Percentiles rank a stretch among this genome's conserved stretches.
Conservation (phyloP, 2,113 vertebrate genomes). For the Macquaria ambigua region DNA sequence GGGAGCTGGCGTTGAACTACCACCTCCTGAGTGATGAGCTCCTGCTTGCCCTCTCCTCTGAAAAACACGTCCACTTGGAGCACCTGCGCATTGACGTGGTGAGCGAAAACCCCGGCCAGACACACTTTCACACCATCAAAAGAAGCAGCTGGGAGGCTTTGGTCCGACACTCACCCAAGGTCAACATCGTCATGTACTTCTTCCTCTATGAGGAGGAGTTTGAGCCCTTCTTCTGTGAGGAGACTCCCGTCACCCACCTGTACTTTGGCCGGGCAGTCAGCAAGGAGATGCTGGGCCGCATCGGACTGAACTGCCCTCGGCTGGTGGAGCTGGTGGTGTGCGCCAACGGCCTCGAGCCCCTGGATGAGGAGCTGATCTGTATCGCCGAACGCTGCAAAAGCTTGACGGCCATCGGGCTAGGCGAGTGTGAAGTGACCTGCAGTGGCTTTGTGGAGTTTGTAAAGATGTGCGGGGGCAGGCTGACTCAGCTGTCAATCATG, state of each 20-base stretch:
- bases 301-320: conserved; percentile 93
- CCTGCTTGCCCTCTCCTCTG: conserved; percentile 94
- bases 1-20: conserved; percentile 94
- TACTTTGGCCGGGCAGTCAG: conserved; percentile 96
- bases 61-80: conserved; percentile 93
- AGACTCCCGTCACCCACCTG: conserved; percentile 93
- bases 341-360: conserved; percentile 92
- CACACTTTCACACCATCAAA: conserved; percentile 92
- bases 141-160: conserved; percentile 97
- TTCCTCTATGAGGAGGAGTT: conserved; percentile 96
- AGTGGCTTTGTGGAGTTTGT: conserved; percentile 97
- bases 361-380: conserved; percentile 95
- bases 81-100: conserved; percentile 95
- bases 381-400: conserved; percentile 93
- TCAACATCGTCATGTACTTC: conserved; percentile 98
- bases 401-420: conserved; percentile 93
- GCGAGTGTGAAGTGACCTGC: conserved; percentile 96
- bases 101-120: conserved; percentile 93
- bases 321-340: conserved; percentile 96
- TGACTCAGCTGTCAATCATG: conserved; percentile 96
- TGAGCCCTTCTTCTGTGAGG: conserved; percentile 93
- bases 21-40: conserved; percentile 93
- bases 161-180: conserved; percentile 93
- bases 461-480: conserved; percentile 94
- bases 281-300: conserved; percentile 94